Evolutionary conservation across 2,113 vertebrate genomes (phyloP), one percentile per base, ranked within the genome.

Genomic region (Phoenicopterus ruber): DNA sequence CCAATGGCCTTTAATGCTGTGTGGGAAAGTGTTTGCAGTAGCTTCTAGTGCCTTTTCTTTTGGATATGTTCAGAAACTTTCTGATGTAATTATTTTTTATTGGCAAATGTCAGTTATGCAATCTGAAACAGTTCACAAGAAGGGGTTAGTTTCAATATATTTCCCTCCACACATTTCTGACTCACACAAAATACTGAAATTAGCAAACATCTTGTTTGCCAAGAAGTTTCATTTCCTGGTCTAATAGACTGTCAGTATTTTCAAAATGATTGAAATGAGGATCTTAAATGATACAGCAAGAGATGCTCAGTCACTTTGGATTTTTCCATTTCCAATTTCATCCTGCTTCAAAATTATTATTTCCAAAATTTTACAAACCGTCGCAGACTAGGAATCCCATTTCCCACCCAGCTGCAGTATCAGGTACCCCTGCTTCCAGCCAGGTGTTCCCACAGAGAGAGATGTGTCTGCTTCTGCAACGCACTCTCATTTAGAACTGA

Each of bases 31-130:
- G n/a, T 50, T 61, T 63, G 34, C 76, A 83, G 76, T 4, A 81
- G 52, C 17, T 95, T 87, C 44, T 44, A 52, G 72, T 76, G 36
- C 28, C 17, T 94, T 87, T 91, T 91, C 74, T 85, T 85, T 69
- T 69, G 32, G 49, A 57, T 79, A 69, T 65, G 81, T 90, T 95
- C 73, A 88, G 78, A 86, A 96, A 82, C 70, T 88, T 79, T 80
- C 70, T 82, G 93, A 91, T 93, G 74, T 57, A 91, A 93, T 42
- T 10, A 62, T 69, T 89, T 87, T 94, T 95, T 87, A 94, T 66
- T 86, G 94, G 85, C 87, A 97, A 96, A 97, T 97, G 96, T 95
- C 96, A 96, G 96, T 97, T 97, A 97, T 94, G 96, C 82, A 97
- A 97, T 57, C 78, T 70, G 87, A 90, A 93, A 72, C 90, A 96